Percentiles rank a stretch among this genome's conserved stretches.
phyloP scores from a whole-genome alignment of 1,140 invertebrate species.

The Cotesia vestalis region DNA sequence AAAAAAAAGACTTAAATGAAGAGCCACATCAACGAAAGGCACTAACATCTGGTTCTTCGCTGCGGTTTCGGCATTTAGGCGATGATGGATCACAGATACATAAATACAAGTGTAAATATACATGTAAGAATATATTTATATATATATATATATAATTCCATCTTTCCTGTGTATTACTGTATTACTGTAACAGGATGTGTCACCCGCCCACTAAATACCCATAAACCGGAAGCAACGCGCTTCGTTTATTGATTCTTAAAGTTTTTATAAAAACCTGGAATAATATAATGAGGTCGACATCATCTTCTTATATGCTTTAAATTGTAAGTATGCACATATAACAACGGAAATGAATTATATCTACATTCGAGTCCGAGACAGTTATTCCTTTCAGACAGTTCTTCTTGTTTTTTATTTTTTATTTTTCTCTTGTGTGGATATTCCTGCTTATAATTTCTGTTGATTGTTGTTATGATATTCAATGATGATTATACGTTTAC shows the following conservation, averaged over 20 bases:
- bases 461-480: no score
- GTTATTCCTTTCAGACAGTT: no score
- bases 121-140: slow-evolving; percentile 9
- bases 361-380: no score
- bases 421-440: no score
- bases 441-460: no score
- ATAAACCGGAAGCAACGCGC: slow-evolving; percentile 9
- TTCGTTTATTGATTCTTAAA: neutral
- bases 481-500: no score
- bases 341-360: no score
- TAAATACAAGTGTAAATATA: no score
- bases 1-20: slow-evolving; percentile 39
- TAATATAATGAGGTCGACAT: no score
- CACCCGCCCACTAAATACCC: slow-evolving; percentile 10
- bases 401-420: no score
- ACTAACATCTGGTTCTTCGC: slow-evolving; percentile 39
- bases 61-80: slow-evolving; percentile 43
- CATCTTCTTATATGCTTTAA: no score
- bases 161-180: slow-evolving; percentile 13
- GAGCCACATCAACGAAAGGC: slow-evolving; percentile 16
- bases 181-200: slow-evolving; percentile 24
- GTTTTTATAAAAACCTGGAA: neutral
- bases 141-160: neutral
- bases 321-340: no score
- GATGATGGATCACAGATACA: slow-evolving; percentile 37